phyloP scores from a whole-genome alignment of 2,888 invertebrate genomes.

The Ferdinandea cuprea region DNA sequence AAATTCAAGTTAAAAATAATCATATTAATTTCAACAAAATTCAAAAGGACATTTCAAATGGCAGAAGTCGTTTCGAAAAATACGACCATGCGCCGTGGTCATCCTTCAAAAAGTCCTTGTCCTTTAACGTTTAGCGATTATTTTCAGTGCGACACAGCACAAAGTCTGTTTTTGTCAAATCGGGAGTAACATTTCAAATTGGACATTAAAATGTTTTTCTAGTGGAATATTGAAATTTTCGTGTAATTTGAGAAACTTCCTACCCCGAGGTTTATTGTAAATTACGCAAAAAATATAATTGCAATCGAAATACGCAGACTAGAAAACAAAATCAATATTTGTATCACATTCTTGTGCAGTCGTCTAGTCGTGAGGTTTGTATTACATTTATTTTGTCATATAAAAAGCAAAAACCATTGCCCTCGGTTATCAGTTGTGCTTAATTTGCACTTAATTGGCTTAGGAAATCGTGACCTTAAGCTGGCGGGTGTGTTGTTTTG shows the following conservation, averaged over 20 bases:
- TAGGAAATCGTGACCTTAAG: constrained; percentile 13
- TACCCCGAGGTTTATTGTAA: constrained; percentile 6
- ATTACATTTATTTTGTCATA: constrained; percentile 39
- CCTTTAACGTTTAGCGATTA: constrained; percentile 39
- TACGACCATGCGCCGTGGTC: constrained; percentile 58
- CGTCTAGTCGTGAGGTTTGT: constrained; percentile 59
- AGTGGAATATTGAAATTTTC: constrained; percentile 2
- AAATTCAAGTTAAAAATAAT: not conserved
- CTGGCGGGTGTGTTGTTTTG: constrained; percentile 25
- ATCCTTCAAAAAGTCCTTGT: constrained; percentile 58
- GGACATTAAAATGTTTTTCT: constrained; percentile 4
- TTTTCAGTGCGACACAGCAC: constrained; percentile 38
- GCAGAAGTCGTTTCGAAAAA: constrained; percentile 20
- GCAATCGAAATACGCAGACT: not conserved
- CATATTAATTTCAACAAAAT: not conserved
- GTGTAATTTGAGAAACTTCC: not conserved
- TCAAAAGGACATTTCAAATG: constrained; percentile 21
- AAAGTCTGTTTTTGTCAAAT: constrained; percentile 42
- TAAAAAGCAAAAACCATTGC: constrained; percentile 26
- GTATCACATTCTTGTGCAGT: constrained; percentile 30
- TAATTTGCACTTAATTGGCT: constrained; percentile 67
- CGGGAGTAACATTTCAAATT: not conserved
- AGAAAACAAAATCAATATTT: constrained; percentile 60
- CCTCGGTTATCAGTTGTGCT: constrained; percentile 56
- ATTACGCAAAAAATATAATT: not conserved